These are phyloP conservation scores for Camponotus fellah DNA, from an alignment of 2,888 invertebrate genomes.

Conservation along the genomic window DNA sequence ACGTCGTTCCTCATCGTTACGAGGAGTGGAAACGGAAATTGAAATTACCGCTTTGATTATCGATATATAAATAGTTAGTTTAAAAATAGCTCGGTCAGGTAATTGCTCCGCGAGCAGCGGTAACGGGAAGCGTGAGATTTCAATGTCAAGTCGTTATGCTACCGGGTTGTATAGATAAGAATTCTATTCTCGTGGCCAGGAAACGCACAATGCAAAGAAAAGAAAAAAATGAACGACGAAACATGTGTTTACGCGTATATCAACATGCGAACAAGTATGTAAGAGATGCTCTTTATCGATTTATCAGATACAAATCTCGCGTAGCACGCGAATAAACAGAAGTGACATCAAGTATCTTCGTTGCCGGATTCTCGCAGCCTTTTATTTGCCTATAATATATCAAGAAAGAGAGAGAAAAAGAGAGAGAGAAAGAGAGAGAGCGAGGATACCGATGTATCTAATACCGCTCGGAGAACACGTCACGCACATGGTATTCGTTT, in stretches of 20 bases:
- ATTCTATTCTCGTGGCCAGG: constrained; percentile 36
- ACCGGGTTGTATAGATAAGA: constrained; percentile 37
- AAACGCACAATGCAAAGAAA: background rate
- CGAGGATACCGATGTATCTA: background rate
- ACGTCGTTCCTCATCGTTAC: background rate
- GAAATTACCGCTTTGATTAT: constrained; percentile 5
- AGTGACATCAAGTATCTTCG: constrained; percentile 42
- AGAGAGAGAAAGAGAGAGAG: too few species aligned
- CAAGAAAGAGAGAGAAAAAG: background rate
- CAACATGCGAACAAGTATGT: constrained; percentile 19
- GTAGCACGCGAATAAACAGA: constrained; percentile 60
- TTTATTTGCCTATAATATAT: constrained; percentile 25
- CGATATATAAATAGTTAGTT: background rate
- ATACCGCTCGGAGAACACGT: background rate
- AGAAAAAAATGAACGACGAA: background rate
- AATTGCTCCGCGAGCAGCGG: constrained; percentile 34
- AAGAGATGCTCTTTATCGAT: constrained; percentile 55
- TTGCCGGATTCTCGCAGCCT: constrained; percentile 48
- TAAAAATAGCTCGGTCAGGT: constrained; percentile 41
- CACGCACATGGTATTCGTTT: constrained; percentile 3
- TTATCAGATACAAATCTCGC: constrained; percentile 63
- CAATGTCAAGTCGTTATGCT: constrained; percentile 47
- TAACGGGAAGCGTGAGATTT: constrained; percentile 29
- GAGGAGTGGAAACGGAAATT: constrained; percentile 9
- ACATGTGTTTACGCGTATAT: constrained; percentile 14